Evolutionary conservation across 2,888 invertebrate species (phyloP).

Genomic region (Apeira syringaria): DNA sequence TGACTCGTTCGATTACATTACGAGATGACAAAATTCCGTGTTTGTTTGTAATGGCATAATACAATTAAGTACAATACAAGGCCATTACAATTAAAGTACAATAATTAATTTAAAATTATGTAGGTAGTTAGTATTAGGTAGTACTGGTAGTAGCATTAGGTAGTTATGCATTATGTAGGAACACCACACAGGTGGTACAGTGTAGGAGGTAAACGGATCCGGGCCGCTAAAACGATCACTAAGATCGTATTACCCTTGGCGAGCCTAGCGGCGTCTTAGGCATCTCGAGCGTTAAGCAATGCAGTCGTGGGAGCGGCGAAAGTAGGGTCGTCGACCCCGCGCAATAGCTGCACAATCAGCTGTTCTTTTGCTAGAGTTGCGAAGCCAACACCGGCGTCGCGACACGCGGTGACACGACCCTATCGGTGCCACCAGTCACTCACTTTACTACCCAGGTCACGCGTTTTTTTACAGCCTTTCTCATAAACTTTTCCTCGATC

Average conservation of each 20-base stretch:
- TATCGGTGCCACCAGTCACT: constrained; percentile 42
- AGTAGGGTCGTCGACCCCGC: constrained; percentile 75
- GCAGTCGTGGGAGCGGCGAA: constrained; percentile 78
- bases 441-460: constrained; percentile 31
- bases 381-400: constrained; percentile 27
- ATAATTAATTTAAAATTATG: too few species aligned
- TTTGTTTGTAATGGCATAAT: constrained; percentile 3
- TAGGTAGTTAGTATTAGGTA: too few species aligned
- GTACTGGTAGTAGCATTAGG: too few species aligned
- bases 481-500: constrained; percentile 18
- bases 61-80: constrained; percentile 5
- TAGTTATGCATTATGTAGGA: too few species aligned
- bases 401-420: constrained; percentile 12
- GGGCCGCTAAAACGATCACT: constrained; percentile 30
- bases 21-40: not conserved
- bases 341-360: constrained; percentile 72
- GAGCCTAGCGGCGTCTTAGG: constrained; percentile 51
- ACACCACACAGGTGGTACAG: constrained; percentile 23
- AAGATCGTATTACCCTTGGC: constrained; percentile 23
- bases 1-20: not conserved
- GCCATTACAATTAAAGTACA: too few species aligned
- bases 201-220: constrained; percentile 22
- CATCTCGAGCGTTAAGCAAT: constrained; percentile 61
- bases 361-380: constrained; percentile 65
- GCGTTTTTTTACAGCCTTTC: constrained; percentile 12